Conservation (phyloP, 1,140 invertebrate genomes). For the Archegozetes longisetosus region DNA sequence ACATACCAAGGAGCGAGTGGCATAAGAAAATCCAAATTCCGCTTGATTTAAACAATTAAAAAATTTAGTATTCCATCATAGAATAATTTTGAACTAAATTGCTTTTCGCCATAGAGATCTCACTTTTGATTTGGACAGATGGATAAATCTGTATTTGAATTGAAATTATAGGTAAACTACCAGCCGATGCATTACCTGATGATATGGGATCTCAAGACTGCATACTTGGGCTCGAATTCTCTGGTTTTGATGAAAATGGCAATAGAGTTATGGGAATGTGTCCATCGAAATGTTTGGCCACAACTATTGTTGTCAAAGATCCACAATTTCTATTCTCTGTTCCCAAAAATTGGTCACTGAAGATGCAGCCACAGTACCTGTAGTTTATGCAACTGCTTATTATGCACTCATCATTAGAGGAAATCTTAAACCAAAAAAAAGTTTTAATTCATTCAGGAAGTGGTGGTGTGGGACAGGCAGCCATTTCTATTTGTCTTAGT, state of each 20-base stretch:
- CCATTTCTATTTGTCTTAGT: slow-evolving; percentile 74
- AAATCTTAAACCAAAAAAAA: slow-evolving; percentile 56
- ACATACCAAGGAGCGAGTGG: no score
- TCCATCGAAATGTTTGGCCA: slow-evolving; percentile 71
- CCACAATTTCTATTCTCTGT: slow-evolving; percentile 71
- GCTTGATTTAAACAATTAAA: no score
- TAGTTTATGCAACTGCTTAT: slow-evolving; percentile 64
- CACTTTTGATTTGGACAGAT: no score
- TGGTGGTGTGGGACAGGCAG: slow-evolving; percentile 87
- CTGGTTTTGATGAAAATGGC: slow-evolving; percentile 49
- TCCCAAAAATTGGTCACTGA: slow-evolving; percentile 72
- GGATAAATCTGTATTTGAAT: no score
- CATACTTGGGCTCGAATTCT: slow-evolving; percentile 60
- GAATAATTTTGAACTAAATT: no score
- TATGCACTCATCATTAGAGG: slow-evolving; percentile 54
- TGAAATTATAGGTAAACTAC: no score
- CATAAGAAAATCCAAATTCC: no score
- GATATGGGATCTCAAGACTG: slow-evolving; percentile 18
- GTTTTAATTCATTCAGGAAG: slow-evolving; percentile 87
- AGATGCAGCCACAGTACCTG: slow-evolving; percentile 81
- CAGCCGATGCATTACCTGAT: slow-evolving; percentile 74
- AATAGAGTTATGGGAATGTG: slow-evolving; percentile 82
- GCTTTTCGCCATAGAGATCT: no score
- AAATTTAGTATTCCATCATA: no score
- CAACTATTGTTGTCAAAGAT: slow-evolving; percentile 57